Evolutionary conservation across 2,797 vertebrate genomes (phyloP).

Genomic region (Otolemur crassicaudatus): DNA sequence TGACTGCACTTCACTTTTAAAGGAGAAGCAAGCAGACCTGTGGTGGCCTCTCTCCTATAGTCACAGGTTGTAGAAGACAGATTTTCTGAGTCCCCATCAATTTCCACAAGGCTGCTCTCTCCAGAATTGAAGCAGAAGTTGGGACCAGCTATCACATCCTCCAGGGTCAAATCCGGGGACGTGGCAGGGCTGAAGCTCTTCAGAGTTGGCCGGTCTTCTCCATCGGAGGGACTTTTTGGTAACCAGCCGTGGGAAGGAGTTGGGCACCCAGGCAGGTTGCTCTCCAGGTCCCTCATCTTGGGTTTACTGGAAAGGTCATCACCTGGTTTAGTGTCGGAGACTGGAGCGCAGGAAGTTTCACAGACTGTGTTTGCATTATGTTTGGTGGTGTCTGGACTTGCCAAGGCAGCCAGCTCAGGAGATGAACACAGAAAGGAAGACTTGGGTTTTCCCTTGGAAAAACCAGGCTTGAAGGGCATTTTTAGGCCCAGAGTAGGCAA

Average conservation of each 20-base stretch:
- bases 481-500: constrained; percentile 65
- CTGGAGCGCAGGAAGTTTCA: constrained; percentile 89
- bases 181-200: constrained; percentile 73
- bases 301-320: constrained; percentile 79
- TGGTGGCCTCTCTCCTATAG: constrained; percentile 71
- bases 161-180: constrained; percentile 66
- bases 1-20: constrained; percentile 76
- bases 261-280: constrained; percentile 63
- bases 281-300: constrained; percentile 71
- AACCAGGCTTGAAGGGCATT: constrained; percentile 66
- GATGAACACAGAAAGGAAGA: constrained; percentile 80
- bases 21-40: constrained; percentile 82
- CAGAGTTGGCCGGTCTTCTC: constrained; percentile 62
- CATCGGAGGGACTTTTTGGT: constrained; percentile 69
- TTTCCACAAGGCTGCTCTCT: constrained; percentile 90
- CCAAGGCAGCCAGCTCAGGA: constrained; percentile 77
- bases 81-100: constrained; percentile 91
- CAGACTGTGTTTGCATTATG: constrained; percentile 88
- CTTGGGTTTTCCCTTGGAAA: constrained; percentile 61
- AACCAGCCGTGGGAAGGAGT: constrained; percentile 81
- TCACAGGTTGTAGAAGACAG: constrained; percentile 70
- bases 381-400: constrained; percentile 89
- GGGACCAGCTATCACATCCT: constrained; percentile 68
- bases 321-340: constrained; percentile 84
- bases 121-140: constrained; percentile 84